Base-by-base conservation (phyloP, 2,797 vertebrate genomes). In the Galago senegalensis region DNA sequence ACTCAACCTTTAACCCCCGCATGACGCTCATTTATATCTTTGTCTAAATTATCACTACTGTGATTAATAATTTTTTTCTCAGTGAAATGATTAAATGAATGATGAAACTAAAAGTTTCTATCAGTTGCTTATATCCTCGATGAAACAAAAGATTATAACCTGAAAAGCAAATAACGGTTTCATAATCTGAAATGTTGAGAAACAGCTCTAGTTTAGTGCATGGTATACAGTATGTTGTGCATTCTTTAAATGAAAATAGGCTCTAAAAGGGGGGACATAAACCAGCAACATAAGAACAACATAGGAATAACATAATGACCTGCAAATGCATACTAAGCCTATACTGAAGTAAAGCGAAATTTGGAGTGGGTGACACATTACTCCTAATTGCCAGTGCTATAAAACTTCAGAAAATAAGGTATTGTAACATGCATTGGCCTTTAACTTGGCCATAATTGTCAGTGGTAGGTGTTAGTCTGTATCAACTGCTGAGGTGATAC, bases 301-400 rank as follows among this genome's bases (percentile, higher is more conserved):
- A 31, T 31, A 67, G 11, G 27, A 58, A 63, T 69, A 23, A 86
- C 40, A 73, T 93, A 58, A 63, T 75, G 20, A 86, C 40, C 77
- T 93, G 31, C 46, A 75, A 87, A 96, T 2, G 2, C n/a, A 6
- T 56, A 69, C 2, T 76, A 65, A 85, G 20, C 5, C 46, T 83
- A 61, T 43, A 87, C 2, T 89, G 37, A 96, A 86, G 13, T 49
- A 77, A 92, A 83, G 60, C 63, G 56, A 96, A 89, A 96, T 87
- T 63, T 46, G 63, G 76, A 76, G 60, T 96, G 31, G n/a, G 82
- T 88, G 91, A 95, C 65, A 72, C 49, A 92, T 92, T 72, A 86
- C 13, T 88, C 49, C 29, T 29, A 89, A 94, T 61, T 70, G 7
- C 16, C 70, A 81, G 49, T 40, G 23, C 13, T 85, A 2, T 37